A percentile compares a stretch with the other conserved stretches of the same genome.
These are phyloP conservation scores for Oegoconia quadripuncta DNA, from an alignment of 2,888 invertebrate genomes.

Conservation along the genomic window DNA sequence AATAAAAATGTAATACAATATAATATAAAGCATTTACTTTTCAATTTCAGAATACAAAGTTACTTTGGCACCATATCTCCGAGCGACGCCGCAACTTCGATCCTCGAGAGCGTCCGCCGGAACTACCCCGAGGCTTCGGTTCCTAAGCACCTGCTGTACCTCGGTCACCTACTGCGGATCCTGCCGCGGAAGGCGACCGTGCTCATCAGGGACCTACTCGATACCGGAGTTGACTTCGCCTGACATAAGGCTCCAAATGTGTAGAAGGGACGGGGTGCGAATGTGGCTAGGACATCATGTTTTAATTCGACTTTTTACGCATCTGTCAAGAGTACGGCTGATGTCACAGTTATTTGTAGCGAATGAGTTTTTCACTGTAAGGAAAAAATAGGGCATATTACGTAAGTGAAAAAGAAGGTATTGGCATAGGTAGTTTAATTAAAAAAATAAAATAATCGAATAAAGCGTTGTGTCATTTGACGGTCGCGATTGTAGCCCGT, in stretches of 20 bases:
- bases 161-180: conserved; percentile 79
- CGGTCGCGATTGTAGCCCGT: too few relatives aligned
- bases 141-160: conserved; percentile 78
- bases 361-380: too few relatives aligned
- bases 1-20: background rate
- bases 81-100: conserved; percentile 74
- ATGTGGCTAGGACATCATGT: too few relatives aligned
- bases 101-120: conserved; percentile 80
- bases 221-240: conserved; percentile 82
- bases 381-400: too few relatives aligned
- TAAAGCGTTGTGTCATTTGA: too few relatives aligned
- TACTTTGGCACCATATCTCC: conserved; percentile 82
- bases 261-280: background rate
- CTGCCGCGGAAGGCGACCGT: conserved; percentile 80
- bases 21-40: background rate
- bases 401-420: too few relatives aligned
- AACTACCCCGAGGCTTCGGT: conserved; percentile 82
- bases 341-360: too few relatives aligned
- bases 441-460: too few relatives aligned
- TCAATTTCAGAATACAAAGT: conserved; percentile 78
- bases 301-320: too few relatives aligned
- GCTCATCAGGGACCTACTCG: conserved; percentile 79
- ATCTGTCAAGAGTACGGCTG: too few relatives aligned
- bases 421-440: too few relatives aligned
- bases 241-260: conserved; percentile 31